These are phyloP conservation scores for Anastrepha ludens DNA, from an alignment of 1,140 invertebrate species.

Conservation along the genomic window DNA sequence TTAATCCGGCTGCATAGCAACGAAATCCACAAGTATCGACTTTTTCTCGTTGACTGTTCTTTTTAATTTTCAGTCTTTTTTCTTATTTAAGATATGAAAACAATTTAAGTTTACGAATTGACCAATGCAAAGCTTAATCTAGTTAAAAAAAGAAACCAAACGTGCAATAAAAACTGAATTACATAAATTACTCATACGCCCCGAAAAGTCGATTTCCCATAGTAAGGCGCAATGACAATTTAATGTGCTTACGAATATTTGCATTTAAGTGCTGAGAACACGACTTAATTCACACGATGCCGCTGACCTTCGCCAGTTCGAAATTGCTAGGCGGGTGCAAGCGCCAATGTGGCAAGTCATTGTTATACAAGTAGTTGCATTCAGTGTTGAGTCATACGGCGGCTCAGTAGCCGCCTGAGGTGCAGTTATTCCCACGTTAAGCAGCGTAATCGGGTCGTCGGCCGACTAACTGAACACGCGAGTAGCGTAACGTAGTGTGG, in stretches of 20 bases:
- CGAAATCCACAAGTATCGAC: too few relatives aligned
- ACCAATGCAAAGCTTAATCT: not conserved
- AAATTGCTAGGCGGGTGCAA: not conserved
- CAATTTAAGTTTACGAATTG: not conserved
- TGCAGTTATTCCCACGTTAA: conserved; percentile 5
- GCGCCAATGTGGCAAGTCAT: conserved; percentile 13
- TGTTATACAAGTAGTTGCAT: not conserved
- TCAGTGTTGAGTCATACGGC: not conserved
- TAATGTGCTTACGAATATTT: not conserved
- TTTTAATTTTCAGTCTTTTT: too few relatives aligned
- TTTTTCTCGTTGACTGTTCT: too few relatives aligned
- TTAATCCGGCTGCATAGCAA: too few relatives aligned
- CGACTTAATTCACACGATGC: conserved; percentile 29
- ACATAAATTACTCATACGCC: not conserved
- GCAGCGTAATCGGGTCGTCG: not conserved
- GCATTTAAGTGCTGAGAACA: conserved; percentile 28
- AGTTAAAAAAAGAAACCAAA: not conserved
- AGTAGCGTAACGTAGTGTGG: not conserved
- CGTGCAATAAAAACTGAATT: not conserved
- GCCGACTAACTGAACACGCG: not conserved
- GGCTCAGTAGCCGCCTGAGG: not conserved
- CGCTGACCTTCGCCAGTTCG: conserved; percentile 44
- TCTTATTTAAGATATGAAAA: too few relatives aligned
- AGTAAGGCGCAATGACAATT: not conserved
- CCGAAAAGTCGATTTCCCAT: not conserved